These are phyloP conservation scores for Cheilosia scutellata DNA, from an alignment of 2,888 invertebrate species.

Conservation along the genomic window DNA sequence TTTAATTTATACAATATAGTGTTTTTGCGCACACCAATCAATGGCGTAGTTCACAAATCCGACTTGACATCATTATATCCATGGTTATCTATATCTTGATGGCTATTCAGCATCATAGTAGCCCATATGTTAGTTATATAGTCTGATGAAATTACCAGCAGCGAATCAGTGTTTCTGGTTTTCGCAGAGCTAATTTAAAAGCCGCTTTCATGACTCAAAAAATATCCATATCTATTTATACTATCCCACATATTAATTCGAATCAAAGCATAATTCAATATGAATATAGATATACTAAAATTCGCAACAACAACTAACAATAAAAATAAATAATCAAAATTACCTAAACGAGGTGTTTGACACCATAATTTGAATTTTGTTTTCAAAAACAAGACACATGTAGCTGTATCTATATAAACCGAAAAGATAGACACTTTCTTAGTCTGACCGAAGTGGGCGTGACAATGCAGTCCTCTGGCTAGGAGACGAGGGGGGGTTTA, in stretches of 20 bases:
- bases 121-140: slow-evolving; percentile 17
- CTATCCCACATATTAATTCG: slow-evolving; percentile 26
- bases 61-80: slow-evolving; percentile 35
- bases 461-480: slow-evolving; percentile 17
- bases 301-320: not conserved
- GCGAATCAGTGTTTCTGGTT: slow-evolving; percentile 24
- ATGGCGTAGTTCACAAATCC: slow-evolving; percentile 52
- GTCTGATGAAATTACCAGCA: slow-evolving; percentile 38
- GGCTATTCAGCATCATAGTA: not conserved
- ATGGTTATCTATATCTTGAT: not conserved
- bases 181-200: not conserved
- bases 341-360: slow-evolving; percentile 66
- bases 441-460: slow-evolving; percentile 56
- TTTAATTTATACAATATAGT: slow-evolving; percentile 32
- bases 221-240: not conserved
- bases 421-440: slow-evolving; percentile 27
- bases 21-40: slow-evolving; percentile 18
- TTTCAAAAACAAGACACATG: slow-evolving; percentile 21
- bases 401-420: not conserved
- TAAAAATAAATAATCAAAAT: slow-evolving; percentile 16
- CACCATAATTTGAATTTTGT: slow-evolving; percentile 65
- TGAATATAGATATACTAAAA: slow-evolving; percentile 2
- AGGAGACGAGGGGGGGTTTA: not conserved
- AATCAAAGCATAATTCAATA: slow-evolving; percentile 32
- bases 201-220: slow-evolving; percentile 10